Evolutionary conservation across 2,888 invertebrate species (phyloP).

Genomic region (Dioctria linearis): DNA sequence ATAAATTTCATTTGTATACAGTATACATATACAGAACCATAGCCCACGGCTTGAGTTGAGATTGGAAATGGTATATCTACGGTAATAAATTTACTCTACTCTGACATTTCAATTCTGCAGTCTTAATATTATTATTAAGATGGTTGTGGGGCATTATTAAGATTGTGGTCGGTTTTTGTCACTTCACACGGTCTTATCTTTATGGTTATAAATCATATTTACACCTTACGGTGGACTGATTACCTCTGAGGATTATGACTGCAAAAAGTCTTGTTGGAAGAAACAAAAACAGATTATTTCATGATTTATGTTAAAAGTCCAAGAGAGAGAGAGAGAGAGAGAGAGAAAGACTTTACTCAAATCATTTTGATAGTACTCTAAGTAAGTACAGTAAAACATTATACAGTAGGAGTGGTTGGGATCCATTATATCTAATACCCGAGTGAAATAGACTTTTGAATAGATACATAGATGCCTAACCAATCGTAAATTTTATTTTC

Average conservation of each 20-base stretch:
- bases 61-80: not conserved
- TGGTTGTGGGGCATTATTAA: slow-evolving; percentile 30
- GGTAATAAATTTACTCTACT: slow-evolving; percentile 35
- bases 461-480: no score
- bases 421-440: no score
- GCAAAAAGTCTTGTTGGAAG: not conserved
- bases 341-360: no score
- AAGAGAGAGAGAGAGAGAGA: no score
- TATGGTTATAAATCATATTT: slow-evolving; percentile 34
- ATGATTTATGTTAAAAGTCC: no score
- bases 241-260: slow-evolving; percentile 34
- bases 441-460: no score
- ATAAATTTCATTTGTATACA: no score
- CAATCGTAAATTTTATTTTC: slow-evolving; percentile 24
- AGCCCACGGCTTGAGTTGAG: slow-evolving; percentile 1
- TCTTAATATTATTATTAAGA: slow-evolving; percentile 49
- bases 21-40: no score
- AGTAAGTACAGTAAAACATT: no score
- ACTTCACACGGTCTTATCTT: slow-evolving; percentile 21
- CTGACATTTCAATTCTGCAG: slow-evolving; percentile 49
- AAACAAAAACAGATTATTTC: no score
- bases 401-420: no score
- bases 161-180: slow-evolving; percentile 37
- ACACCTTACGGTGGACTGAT: slow-evolving; percentile 46
- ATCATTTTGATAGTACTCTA: no score